Conservation (phyloP, 2,113 vertebrate species). For the Neopipo cinnamomea region DNA sequence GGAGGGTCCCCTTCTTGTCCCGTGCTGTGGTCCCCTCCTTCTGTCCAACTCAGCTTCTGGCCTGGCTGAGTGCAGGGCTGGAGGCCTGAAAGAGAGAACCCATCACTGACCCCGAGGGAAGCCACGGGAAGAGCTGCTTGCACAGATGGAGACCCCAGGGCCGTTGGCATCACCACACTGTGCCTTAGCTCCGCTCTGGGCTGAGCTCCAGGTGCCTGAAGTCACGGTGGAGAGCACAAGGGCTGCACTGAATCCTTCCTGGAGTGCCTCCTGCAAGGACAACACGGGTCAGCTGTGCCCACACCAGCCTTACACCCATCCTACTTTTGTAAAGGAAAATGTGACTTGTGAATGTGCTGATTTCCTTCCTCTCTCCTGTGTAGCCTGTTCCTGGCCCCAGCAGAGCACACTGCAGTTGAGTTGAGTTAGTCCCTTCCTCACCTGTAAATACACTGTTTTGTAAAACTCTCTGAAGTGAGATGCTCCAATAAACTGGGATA, state of each 20-base stretch:
- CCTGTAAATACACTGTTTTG: conserved; percentile 59
- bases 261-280: neutral
- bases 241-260: neutral
- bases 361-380: neutral
- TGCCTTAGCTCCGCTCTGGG: neutral
- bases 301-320: neutral
- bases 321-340: neutral
- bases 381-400: neutral
- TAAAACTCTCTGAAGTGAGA: neutral
- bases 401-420: neutral
- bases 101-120: neutral
- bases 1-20: neutral
- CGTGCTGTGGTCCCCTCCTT: neutral
- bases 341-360: neutral
- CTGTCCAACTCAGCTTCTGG: neutral
- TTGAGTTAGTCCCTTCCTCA: neutral
- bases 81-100: neutral
- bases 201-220: neutral
- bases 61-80: rapidly evolving
- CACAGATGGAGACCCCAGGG: neutral
- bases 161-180: neutral
- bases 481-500: conserved; percentile 39
- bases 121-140: neutral
- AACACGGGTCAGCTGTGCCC: neutral
- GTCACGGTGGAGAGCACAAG: neutral